These are phyloP conservation scores for Saccostrea glomerata DNA, from an alignment of 1,140 invertebrate species.

Conservation along the genomic window DNA sequence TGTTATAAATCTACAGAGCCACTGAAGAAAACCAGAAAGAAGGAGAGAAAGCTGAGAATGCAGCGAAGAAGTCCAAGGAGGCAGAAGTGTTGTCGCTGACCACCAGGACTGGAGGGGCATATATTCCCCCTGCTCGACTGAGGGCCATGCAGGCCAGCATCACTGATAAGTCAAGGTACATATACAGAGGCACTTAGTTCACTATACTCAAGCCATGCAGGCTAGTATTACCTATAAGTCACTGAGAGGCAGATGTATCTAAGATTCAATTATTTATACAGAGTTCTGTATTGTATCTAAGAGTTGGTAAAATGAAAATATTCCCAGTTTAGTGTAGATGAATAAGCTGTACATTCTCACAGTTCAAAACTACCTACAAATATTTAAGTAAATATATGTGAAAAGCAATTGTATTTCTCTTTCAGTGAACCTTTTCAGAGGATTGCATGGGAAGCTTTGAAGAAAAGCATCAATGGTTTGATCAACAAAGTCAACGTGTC, in stretches of 20 bases:
- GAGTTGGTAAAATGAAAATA: no score
- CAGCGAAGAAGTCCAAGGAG: slow-evolving; percentile 63
- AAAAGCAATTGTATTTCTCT: slow-evolving; percentile 30
- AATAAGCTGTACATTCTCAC: no score
- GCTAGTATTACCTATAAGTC: no score
- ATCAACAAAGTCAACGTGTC: slow-evolving; percentile 99
- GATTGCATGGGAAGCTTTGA: slow-evolving; percentile 98
- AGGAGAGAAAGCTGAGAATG: slow-evolving; percentile 24
- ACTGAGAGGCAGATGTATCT: no score
- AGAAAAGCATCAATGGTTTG: slow-evolving; percentile 99
- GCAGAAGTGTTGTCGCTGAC: slow-evolving; percentile 81
- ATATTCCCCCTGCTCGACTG: slow-evolving; percentile 98
- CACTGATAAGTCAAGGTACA: slow-evolving; percentile 89
- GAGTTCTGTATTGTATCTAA: no score
- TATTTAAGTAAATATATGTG: no score
- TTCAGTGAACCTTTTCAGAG: slow-evolving; percentile 93
- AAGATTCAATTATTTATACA: no score
- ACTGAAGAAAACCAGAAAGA: background rate
- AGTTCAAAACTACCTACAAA: no score
- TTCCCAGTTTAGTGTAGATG: no score
- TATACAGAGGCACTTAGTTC: background rate
- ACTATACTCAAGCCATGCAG: background rate
- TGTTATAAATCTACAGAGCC: background rate
- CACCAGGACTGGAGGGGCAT: slow-evolving; percentile 95
- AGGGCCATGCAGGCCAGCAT: slow-evolving; percentile 96